Base-by-base conservation (phyloP, 2,113 vertebrate species). In the Pangasianodon gigas region DNA sequence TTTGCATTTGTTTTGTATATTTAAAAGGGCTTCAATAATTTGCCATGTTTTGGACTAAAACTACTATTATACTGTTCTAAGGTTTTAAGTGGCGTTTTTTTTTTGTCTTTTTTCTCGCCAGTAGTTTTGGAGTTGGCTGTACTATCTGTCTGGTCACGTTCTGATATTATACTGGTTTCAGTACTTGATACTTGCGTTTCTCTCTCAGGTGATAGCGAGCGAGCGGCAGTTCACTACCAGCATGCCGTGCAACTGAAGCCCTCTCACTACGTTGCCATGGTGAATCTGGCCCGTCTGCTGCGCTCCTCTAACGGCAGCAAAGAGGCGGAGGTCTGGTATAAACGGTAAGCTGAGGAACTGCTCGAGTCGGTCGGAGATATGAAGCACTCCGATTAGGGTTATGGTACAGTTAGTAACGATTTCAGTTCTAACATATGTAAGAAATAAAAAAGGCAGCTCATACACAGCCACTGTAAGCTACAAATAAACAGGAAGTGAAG, bases 211-310 rank as follows among this genome's bases (percentile, higher is more conserved):
- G 94, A 96, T 91, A 96, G 97, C 0, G 96, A 97, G 84, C 93
- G 90, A 91, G 98, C 98, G 0, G 95, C 97, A 2, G 94, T 94
- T 90, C 98, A 99, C 93, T 99, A 99, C 95, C 97, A 96, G 82
- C 95, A 97, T 58, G 98, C 98, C 7, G 96, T 99, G n/a, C 95
- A 21, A 65, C 97, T 99, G 3, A 98, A 97, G 91, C 97, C 98
- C 0, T 44, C 95, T 10, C 98, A 99, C 93, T 97, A 98, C 0
- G 98, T 99, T 94, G 98, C 98, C 92, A 98, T 99, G 98, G 97
- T 98, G 91, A 99, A 99, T 92, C 95, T 99, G 88, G 98, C 98
- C 48, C 97, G 98, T 26, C 96, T 99, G 56, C 96, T 98, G 87
- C 96, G 98, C 89, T 98, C 98, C 0, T 93, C 97, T 91, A 97